phyloP scores from a whole-genome alignment of 2,797 vertebrate genomes.

The Hyperoplus lanceolatus region DNA sequence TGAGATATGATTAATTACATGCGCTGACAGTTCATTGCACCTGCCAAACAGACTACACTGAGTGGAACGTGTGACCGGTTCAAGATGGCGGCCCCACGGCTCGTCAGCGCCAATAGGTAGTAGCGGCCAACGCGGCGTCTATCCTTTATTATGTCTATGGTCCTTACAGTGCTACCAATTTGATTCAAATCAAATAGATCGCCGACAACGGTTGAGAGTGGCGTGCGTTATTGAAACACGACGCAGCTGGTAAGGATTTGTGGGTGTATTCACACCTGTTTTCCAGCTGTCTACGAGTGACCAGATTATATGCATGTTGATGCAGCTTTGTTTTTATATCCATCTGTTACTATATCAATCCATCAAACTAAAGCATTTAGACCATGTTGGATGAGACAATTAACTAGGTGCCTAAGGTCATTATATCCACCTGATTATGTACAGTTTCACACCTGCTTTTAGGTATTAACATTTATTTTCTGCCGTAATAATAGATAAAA shows the following conservation, averaged over 20 bases:
- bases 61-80: no score
- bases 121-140: no score
- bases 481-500: slow-evolving; percentile 53
- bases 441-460: slow-evolving; percentile 24
- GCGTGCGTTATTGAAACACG: not conserved
- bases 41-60: no score
- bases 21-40: no score
- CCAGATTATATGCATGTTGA: not conserved
- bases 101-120: no score
- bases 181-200: not conserved
- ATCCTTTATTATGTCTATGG: not conserved
- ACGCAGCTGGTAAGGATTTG: not conserved
- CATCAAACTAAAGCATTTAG: not conserved
- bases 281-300: not conserved
- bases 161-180: not conserved
- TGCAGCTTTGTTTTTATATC: slow-evolving; percentile 10
- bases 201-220: not conserved
- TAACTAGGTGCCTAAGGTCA: slow-evolving; percentile 4
- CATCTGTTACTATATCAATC: not conserved
- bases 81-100: no score
- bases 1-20: no score
- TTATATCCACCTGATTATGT: slow-evolving; percentile 16
- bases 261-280: not conserved
- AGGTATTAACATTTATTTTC: slow-evolving; percentile 22
- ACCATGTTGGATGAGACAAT: not conserved